These are phyloP conservation scores for Trochalopteron elliotii DNA, from an alignment of 2,113 vertebrate genomes.

Conservation along the genomic window DNA sequence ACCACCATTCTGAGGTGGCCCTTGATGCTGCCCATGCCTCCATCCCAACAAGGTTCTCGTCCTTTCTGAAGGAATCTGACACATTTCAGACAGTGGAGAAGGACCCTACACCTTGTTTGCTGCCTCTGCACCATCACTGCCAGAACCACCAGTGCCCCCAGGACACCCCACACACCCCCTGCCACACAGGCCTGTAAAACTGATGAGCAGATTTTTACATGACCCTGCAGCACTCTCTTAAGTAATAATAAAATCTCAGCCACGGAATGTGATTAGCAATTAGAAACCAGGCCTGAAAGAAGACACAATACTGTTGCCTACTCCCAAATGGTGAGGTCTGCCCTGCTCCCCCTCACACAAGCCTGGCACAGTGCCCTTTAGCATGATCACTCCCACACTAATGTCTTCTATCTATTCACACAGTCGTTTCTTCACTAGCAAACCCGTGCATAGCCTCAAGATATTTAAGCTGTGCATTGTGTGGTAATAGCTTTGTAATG, in stretches of 20 bases:
- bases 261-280: neutral
- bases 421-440: neutral
- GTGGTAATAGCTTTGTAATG: constrained; percentile 7
- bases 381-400: neutral
- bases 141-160: neutral
- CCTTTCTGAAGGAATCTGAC: neutral
- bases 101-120: rapidly evolving
- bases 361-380: neutral
- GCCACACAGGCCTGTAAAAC: neutral
- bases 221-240: neutral
- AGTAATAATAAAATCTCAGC: neutral
- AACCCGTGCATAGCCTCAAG: neutral
- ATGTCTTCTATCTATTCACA: neutral
- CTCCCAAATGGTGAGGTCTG: neutral
- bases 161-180: neutral
- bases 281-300: neutral
- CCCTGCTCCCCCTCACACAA: neutral
- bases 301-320: neutral
- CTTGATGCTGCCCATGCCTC: neutral
- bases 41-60: neutral
- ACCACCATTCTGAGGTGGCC: neutral
- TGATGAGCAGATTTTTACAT: neutral
- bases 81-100: neutral
- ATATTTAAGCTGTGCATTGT: neutral
- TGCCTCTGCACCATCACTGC: neutral